Conservation (phyloP, 2,888 invertebrate genomes). For the Yponomeuta plumbellus region DNA sequence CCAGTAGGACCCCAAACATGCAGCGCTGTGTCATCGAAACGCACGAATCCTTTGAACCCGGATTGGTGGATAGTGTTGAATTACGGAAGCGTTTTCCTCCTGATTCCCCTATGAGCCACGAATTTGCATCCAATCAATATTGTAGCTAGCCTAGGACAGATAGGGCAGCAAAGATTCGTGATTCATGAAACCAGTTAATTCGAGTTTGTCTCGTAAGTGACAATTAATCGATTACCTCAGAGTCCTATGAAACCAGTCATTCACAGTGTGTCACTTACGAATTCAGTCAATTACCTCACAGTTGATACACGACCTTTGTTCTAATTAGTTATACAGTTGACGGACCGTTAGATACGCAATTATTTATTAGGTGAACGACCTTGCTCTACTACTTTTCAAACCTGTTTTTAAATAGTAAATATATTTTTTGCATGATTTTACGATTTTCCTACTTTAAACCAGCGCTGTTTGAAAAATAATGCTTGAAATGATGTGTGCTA, state of each 20-base stretch:
- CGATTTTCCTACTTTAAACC: too few relatives aligned
- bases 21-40: background rate
- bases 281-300: too few relatives aligned
- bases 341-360: background rate
- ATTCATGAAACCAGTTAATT: too few relatives aligned
- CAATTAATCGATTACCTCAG: too few relatives aligned
- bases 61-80: background rate
- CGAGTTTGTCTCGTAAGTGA: too few relatives aligned
- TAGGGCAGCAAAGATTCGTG: background rate
- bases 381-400: background rate
- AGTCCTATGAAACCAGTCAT: too few relatives aligned
- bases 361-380: background rate
- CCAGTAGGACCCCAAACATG: background rate
- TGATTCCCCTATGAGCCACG: background rate
- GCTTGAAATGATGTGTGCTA: too few relatives aligned
- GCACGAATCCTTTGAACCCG: background rate
- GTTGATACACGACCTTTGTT: too few relatives aligned
- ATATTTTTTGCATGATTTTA: too few relatives aligned
- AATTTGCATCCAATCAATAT: background rate
- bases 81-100: background rate
- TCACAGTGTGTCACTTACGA: too few relatives aligned
- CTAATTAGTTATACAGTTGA: too few relatives aligned
- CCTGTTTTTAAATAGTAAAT: background rate
- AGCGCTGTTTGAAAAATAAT: too few relatives aligned
- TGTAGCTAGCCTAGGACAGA: background rate